These are phyloP conservation scores for Drosophila ezoana DNA, from an alignment of 2,888 invertebrate species.

Conservation along the genomic window DNA sequence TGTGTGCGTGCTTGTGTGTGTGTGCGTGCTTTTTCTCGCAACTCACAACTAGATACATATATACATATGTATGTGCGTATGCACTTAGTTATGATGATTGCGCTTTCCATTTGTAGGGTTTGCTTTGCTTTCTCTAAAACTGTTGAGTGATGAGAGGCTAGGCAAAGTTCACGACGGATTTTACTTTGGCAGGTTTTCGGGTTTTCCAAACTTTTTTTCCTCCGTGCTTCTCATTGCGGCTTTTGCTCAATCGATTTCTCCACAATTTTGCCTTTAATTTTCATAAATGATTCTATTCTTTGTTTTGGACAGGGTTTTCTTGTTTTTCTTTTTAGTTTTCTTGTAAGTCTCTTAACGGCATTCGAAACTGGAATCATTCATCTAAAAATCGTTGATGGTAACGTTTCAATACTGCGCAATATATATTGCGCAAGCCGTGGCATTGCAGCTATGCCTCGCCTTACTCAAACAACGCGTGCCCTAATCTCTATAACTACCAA, in stretches of 20 bases:
- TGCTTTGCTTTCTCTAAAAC: constrained; percentile 9
- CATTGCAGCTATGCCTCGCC: constrained; percentile 25
- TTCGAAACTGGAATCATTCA: constrained; percentile 39
- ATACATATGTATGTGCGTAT: not conserved
- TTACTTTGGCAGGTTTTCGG: too few relatives aligned
- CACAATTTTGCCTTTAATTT: not conserved
- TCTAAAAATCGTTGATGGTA: constrained; percentile 48
- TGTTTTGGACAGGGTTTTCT: not conserved
- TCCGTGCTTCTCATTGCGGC: not conserved
- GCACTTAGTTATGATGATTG: constrained; percentile 17
- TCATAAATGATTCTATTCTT: not conserved
- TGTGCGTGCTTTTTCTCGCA: too few relatives aligned
- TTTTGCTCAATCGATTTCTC: not conserved
- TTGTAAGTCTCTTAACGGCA: not conserved
- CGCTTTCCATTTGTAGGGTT: constrained; percentile 7
- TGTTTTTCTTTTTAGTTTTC: not conserved
- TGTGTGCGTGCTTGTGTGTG: constrained; percentile 17
- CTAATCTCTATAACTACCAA: constrained; percentile 21
- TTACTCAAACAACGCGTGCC: constrained; percentile 1
- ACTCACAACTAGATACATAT: not conserved
- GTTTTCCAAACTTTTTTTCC: too few relatives aligned
- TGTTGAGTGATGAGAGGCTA: not conserved
- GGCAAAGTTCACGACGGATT: not conserved
- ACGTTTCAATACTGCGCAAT: constrained; percentile 48
- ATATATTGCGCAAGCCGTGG: constrained; percentile 42